These are phyloP conservation scores for Embiotoca jacksoni DNA, from an alignment of 2,113 vertebrate species.

Conservation along the genomic window DNA sequence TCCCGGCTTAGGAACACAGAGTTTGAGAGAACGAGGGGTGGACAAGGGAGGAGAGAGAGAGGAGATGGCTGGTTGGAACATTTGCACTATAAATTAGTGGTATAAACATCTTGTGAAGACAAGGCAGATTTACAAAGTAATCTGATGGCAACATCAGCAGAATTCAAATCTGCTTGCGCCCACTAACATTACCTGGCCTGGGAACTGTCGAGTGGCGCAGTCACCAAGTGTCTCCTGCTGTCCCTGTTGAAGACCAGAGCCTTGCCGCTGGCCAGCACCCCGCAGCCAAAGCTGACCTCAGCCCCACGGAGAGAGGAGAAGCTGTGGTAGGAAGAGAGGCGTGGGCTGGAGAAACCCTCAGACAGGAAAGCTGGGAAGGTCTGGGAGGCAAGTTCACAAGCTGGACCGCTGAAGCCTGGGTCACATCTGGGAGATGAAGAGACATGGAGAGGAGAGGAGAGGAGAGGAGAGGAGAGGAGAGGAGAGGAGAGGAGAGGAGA, in stretches of 20 bases:
- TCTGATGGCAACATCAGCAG: conserved; percentile 16
- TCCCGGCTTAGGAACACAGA: conserved; percentile 27
- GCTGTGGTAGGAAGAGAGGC: conserved; percentile 97
- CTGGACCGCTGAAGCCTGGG: conserved; percentile 94
- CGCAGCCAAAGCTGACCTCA: conserved; percentile 97
- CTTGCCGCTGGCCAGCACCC: conserved; percentile 96
- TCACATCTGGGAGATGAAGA: conserved; percentile 87
- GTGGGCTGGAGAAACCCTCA: conserved; percentile 92
- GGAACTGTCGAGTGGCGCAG: conserved; percentile 95
- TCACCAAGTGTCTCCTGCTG: conserved; percentile 93
- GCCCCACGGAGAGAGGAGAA: conserved; percentile 97
- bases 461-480: no score
- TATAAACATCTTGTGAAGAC: conserved; percentile 27
- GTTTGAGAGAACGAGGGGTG: conserved; percentile 41
- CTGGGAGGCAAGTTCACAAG: conserved; percentile 95
- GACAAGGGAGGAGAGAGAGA: conserved; percentile 28
- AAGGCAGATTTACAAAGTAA: conserved; percentile 18
- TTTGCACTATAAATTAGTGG: conserved; percentile 57
- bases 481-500: conserved; percentile 24
- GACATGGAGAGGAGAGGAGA: no score
- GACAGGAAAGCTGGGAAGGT: conserved; percentile 96
- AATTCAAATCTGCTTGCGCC: conserved; percentile 5
- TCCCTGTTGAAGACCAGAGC: conserved; percentile 97
- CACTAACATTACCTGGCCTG: conserved; percentile 90
- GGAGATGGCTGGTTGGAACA: conserved; percentile 45